Evolutionary conservation across 2,888 invertebrate genomes (phyloP), one percentile per base, ranked within the genome.

Genomic region (Oeneis ivallda): DNA sequence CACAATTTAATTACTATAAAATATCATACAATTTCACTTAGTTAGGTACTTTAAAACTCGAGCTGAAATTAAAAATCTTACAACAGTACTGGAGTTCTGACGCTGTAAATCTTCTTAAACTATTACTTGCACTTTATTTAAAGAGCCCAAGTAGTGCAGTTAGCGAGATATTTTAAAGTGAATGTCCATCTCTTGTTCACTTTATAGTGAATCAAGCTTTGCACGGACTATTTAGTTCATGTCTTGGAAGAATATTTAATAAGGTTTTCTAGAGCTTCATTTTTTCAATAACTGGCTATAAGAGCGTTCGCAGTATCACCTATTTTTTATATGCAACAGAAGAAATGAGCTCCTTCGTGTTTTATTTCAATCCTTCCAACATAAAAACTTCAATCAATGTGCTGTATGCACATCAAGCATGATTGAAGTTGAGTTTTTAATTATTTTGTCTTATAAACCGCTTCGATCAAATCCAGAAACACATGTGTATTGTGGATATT

Each of bases 201-300:
- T 64, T 64, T 4, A 62, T 62, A 70, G 62, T 71, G 68, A 71
- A 70, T 71, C 68, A 70, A 62, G 59, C 65, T 70, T 69, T 70
- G 59, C 43, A 68, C 70, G 65, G 60, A 60, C 66, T 53, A 66
- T 43, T 64, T 58, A 15, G 32, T 47, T 11, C 45, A 19, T 19
- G 15, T 57, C 26, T 19, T n/a, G 53, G 3, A 47, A 15, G 15
- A 26, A 26, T 26, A 4, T 26, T 4, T 17, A n/a, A 0, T 15
- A 17, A 7, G 17, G 8, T 47, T 15, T 15, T 47, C 15, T 15
- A 9, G 1, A 15, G 8, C 9, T 17, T 2, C 17, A 8, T 45
- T 5, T 13, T 13, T 26, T 26, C 3, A 19, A 5, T 19, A 43
- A 43, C 26, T 7, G 49, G 4, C 0, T 19, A 49, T 9, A 26